Evolutionary conservation across 2,888 invertebrate species (phyloP).

Genomic region (Blastobasis adustella): DNA sequence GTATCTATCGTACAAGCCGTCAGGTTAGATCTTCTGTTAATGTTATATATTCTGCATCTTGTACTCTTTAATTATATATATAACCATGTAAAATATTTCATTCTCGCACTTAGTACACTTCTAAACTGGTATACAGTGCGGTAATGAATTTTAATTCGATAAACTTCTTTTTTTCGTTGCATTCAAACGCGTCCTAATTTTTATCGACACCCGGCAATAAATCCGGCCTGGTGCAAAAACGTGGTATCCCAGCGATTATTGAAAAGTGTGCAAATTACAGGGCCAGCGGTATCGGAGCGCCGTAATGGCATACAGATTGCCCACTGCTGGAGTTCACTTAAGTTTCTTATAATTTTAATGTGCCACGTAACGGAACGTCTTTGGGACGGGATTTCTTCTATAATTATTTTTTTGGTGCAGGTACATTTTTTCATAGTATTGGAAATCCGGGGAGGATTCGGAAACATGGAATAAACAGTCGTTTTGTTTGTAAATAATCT

Average conservation of each 20-base stretch:
- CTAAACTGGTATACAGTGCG: too few species aligned
- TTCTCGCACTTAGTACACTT: too few species aligned
- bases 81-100: too few species aligned
- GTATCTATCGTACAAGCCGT: too few species aligned
- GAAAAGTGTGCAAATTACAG: constrained; percentile 57
- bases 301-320: constrained; percentile 23
- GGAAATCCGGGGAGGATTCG: too few species aligned
- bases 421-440: too few species aligned
- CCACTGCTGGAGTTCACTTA: constrained; percentile 23
- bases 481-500: not conserved
- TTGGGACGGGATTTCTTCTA: not conserved
- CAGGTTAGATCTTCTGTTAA: too few species aligned
- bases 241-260: constrained; percentile 36
- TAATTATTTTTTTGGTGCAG: too few species aligned
- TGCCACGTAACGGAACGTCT: constrained; percentile 23
- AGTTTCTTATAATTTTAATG: constrained; percentile 47
- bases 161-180: not conserved
- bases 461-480: too few species aligned
- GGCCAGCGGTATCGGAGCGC: constrained; percentile 33
- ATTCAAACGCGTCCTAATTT: not conserved
- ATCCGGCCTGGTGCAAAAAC: constrained; percentile 17
- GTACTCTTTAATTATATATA: too few species aligned
- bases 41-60: too few species aligned
- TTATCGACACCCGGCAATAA: constrained; percentile 13
- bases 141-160: too few species aligned